Evolutionary conservation across 1,140 invertebrate species (phyloP), one percentile per base, ranked within the genome.

Genomic region (Diprion similis): DNA sequence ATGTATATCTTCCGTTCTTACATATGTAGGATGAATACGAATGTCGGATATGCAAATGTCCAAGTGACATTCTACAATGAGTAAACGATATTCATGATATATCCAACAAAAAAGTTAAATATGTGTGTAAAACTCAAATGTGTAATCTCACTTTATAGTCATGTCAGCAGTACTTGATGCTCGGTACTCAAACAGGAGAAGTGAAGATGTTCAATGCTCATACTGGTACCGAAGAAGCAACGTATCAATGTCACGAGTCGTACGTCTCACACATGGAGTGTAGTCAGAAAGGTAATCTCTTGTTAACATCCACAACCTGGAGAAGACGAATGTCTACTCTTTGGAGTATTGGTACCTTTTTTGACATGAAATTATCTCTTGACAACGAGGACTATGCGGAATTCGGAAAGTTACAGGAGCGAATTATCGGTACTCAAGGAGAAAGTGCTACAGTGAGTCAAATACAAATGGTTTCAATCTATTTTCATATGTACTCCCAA

Each of bases 391-490:
- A 95, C 78, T 94, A 97, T 83, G 94, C 96, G 8, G 96, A 98
- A 84, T 99, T 99, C 87, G 95, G 95, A 79, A 98, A 98, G 86
- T 84, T 93, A 67, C 95, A 97, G 85, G 95, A 98, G 78, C 92
- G 93, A 82, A 92, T 98, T 73, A 92, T 98, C 76, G 94, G 94
- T 74, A 96, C 95, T 0, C 93, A 94, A 85, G 91, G 89, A 37
- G 94, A 95, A 87, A 91, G 90, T 68, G 93, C 94, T 71, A 90
- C 90, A 75, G 92, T 94, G 86, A 88, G 87, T 87, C 46, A 46
- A 68, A 46, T 70, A 37, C 68, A 74, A 71, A 18, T 64, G 18
- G 11, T 6, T 13, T 71, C 69, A 45, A 7, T 71, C 70, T 72
- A 66, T 64, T 68, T 68, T 67, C 46, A 64, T 75, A 51, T 64